Evolutionary conservation across 1,140 invertebrate genomes (phyloP).

Genomic region (Myzus persicae): DNA sequence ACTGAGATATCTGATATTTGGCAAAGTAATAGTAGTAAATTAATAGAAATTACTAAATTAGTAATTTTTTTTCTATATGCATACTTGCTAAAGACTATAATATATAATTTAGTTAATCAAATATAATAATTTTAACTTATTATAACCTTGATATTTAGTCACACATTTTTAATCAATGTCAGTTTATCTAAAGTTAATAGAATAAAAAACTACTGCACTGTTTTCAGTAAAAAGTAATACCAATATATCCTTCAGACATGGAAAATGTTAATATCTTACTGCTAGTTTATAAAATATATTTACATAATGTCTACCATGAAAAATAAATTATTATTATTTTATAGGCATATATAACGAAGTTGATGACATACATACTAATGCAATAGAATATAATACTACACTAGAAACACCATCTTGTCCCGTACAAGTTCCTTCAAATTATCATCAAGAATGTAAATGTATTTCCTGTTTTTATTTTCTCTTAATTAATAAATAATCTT

Average conservation of each 20-base stretch:
- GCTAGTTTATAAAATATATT: too few species aligned
- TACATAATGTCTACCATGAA: too few species aligned
- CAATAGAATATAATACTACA: background rate
- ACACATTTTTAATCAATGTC: too few species aligned
- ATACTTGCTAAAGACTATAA: background rate
- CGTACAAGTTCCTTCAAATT: background rate
- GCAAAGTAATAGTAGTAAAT: background rate
- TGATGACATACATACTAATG: background rate
- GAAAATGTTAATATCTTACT: too few species aligned
- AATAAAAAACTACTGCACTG: too few species aligned
- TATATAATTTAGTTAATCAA: background rate
- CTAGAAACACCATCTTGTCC: background rate
- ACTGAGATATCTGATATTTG: background rate
- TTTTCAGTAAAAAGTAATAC: too few species aligned
- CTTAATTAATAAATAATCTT: constrained; percentile 8
- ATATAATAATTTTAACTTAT: too few species aligned
- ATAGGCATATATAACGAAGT: too few species aligned
- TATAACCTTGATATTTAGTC: too few species aligned
- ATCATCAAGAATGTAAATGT: background rate
- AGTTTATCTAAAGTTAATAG: too few species aligned
- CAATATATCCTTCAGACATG: too few species aligned
- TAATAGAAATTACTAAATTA: background rate
- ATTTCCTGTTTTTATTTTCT: background rate
- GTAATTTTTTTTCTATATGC: background rate
- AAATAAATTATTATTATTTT: too few species aligned